Conservation (phyloP, 1,140 invertebrate genomes). For the Drosophila murphyi region DNA sequence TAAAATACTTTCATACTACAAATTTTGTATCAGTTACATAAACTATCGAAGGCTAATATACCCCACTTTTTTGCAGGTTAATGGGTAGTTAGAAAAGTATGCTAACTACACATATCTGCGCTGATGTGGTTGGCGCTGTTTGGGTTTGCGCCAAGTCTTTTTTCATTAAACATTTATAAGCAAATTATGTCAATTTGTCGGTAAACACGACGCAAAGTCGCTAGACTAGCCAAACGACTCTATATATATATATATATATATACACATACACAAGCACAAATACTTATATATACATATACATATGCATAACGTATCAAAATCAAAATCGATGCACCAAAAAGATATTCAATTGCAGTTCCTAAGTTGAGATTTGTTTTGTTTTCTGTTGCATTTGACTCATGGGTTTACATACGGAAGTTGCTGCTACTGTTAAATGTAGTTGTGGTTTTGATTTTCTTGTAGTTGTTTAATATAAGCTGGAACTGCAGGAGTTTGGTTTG, state of each 20-base stretch:
- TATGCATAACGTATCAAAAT: slow-evolving; percentile 18
- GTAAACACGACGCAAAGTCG: slow-evolving; percentile 62
- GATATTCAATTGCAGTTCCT: slow-evolving; percentile 62
- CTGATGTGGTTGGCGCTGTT: slow-evolving; percentile 9
- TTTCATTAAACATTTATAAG: slow-evolving; percentile 75
- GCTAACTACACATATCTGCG: slow-evolving; percentile 19
- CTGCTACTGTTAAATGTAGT: slow-evolving; percentile 27
- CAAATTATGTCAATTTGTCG: slow-evolving; percentile 82
- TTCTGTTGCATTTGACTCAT: slow-evolving; percentile 67
- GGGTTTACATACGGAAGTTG: slow-evolving; percentile 69
- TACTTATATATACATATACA: background rate
- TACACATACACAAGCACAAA: background rate
- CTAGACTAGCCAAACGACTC: slow-evolving; percentile 5
- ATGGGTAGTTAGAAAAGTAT: slow-evolving; percentile 15
- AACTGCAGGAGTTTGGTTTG: slow-evolving; percentile 26
- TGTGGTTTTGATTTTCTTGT: slow-evolving; percentile 27
- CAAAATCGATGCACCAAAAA: slow-evolving; percentile 40
- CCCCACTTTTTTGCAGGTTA: background rate
- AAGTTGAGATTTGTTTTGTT: slow-evolving; percentile 37
- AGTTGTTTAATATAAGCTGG: slow-evolving; percentile 61
- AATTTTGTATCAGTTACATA: too few species aligned
- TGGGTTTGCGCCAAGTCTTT: slow-evolving; percentile 40
- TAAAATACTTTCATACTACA: too few species aligned
- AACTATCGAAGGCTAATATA: background rate
- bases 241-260: background rate